Evolutionary conservation across 2,888 invertebrate genomes (phyloP), one percentile per base, ranked within the genome.

Genomic region (Ophion obscuratus): DNA sequence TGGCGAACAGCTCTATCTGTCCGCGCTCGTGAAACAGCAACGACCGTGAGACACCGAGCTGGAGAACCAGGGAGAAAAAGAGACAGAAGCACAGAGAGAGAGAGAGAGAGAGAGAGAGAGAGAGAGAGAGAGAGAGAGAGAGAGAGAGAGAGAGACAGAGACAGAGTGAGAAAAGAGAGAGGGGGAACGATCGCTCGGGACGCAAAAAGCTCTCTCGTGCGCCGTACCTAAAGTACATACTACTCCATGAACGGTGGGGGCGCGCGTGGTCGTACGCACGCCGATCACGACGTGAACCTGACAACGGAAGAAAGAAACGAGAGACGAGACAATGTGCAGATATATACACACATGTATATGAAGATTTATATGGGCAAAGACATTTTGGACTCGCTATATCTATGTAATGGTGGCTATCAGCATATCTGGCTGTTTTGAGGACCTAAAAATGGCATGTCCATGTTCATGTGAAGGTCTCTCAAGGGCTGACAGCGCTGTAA

Each of bases 131-230:
- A 5, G 53, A 17, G 14, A 17, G 53, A 5, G 53, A 2, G 17
- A 14, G 53, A 17, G 53, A 17, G 53, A 17, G 14, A 14, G 53
- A 2, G 17, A 14, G 53, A 24, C 24, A 24, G 24, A 24, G 24
- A 24, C 24, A 24, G 24, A 24, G 24, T 1, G 24, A 24, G 24
- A 24, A 24, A 24, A 1, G 1, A 0, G 1, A 5, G 14, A 5
- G 53, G 53, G 14, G 53, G 53, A 5, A 14, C 11, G 53, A 53
- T 53, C 59, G 14, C 77, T 84, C 85, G 66, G 85, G 83, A 88
- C 88, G 86, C 80, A 92, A 93, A 85, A 93, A 92, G 92, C 92
- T 92, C 90, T 91, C 92, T 91, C 90, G 89, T 87, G 89, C 90
- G 71, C 90, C 89, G 75, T 76, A 82, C 74, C 76, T 71, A 44